Base-by-base conservation (phyloP, 2,888 invertebrate genomes). In the Clunio marinus region DNA sequence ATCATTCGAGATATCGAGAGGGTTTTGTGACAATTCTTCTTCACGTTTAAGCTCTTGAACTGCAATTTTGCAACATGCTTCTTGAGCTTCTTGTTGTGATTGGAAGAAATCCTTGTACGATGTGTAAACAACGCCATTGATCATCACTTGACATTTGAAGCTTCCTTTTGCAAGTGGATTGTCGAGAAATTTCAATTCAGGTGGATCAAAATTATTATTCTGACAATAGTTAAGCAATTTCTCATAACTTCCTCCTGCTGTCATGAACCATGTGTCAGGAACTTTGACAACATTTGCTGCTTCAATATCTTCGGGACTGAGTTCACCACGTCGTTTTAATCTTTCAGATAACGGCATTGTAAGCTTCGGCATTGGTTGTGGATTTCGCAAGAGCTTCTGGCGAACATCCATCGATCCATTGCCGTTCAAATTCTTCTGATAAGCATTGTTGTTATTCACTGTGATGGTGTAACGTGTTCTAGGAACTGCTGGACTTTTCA, bases 51-150 rank as follows among this genome's bases (percentile, higher is more conserved):
- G 71, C 69, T 76, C 74, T 35, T 78, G 73, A 24, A 78, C 73
- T 0, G 79, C 77, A 27, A 74, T 71, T 22, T 71, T 70, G 1
- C 78, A 75, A 35, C 76, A 75, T 2, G 74, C 73, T n/a, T 73
- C 72, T 70, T 73, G 73, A 1, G 78, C 78, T 20, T 73, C 70
- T 57, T 66, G 67, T 65, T 75, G 74, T 22, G 73, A 74, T 2
- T 70, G 41, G 72, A 74, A 76, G 20, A 55, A 66, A 24, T 66
- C 66, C 10, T 66, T 66, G 32, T 55, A 66, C 0, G 66, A 17
- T 22, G 32, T 55, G 55, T 55, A 66, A n/a, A 25, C 28, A 8
- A 55, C 55, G 25, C 55, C 66, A 25, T 55, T 51, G 24, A 66
- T 32, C 24, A 32, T 66, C 4, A 66, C 66, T 55, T 66, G 66